Conservation (phyloP, 2,888 invertebrate species). For the Epiblema foenella region DNA sequence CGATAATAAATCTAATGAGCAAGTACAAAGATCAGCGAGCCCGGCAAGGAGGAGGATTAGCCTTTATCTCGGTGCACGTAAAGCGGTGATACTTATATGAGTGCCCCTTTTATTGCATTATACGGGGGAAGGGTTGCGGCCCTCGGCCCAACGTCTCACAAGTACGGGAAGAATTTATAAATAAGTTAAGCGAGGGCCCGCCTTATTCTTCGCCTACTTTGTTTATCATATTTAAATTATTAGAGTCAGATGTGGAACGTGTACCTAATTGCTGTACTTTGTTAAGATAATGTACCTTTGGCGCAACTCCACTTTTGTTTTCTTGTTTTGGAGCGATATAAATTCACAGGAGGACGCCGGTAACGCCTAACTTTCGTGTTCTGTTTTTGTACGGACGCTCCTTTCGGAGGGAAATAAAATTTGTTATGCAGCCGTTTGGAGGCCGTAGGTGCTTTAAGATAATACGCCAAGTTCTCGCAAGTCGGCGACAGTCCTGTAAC, state of each 20-base stretch:
- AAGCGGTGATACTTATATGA: constrained; percentile 83
- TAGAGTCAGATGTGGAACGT: constrained; percentile 85
- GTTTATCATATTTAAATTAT: constrained; percentile 86
- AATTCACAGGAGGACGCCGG: constrained; percentile 75
- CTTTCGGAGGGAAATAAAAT: constrained; percentile 72
- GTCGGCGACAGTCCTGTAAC: constrained; percentile 37
- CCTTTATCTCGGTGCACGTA: constrained; percentile 77
- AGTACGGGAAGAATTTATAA: constrained; percentile 80
- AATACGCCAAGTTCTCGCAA: constrained; percentile 47
- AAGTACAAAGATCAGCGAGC: constrained; percentile 69
- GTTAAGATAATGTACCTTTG: constrained; percentile 85
- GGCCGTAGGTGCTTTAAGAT: constrained; percentile 68
- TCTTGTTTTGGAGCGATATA: constrained; percentile 81
- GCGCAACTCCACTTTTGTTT: constrained; percentile 84
- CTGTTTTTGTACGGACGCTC: constrained; percentile 80
- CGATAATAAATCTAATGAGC: constrained; percentile 65
- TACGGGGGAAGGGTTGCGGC: constrained; percentile 75
- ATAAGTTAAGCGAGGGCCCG: constrained; percentile 79
- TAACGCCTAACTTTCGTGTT: constrained; percentile 78
- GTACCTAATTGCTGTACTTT: constrained; percentile 85
- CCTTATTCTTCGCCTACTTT: constrained; percentile 81
- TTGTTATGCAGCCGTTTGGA: constrained; percentile 73
- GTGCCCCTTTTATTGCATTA: constrained; percentile 84
- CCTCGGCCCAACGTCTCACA: constrained; percentile 64
- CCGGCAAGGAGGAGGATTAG: constrained; percentile 73